A percentile compares a stretch with the other conserved stretches of the same genome.
Conservation (phyloP, 2,797 vertebrate genomes). For the Poliocrania exsul region DNA sequence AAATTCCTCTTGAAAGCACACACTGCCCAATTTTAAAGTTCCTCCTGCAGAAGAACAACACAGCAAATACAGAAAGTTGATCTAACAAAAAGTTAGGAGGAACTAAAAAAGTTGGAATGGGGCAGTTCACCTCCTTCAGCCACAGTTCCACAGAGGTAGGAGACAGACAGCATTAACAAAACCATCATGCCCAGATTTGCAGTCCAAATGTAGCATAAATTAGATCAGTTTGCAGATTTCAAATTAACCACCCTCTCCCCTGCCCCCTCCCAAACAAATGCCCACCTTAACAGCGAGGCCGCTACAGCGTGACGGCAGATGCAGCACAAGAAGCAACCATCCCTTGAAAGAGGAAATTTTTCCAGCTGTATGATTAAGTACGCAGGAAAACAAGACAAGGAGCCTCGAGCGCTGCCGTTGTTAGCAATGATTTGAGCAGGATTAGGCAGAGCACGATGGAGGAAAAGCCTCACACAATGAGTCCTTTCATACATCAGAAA, state of each 20-base stretch:
- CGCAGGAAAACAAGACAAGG: neutral
- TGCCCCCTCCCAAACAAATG: neutral
- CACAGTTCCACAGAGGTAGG: accelerated
- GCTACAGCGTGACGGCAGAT: accelerated
- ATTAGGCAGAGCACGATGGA: conserved; percentile 36
- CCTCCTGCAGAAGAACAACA: neutral
- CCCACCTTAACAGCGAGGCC: neutral
- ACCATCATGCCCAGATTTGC: neutral
- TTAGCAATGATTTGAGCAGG: conserved; percentile 34
- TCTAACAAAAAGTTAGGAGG: neutral
- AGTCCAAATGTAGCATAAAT: neutral
- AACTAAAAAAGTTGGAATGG: neutral
- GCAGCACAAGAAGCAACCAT: accelerated
- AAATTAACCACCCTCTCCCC: neutral
- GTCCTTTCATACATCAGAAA: conserved; percentile 51
- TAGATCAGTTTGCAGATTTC: neutral
- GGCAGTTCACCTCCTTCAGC: neutral
- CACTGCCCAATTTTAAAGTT: neutral
- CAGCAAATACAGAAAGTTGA: neutral
- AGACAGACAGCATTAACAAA: neutral
- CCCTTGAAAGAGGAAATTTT: neutral
- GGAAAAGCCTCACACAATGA: conserved; percentile 63
- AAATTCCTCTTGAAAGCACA: neutral
- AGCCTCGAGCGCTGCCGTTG: neutral
- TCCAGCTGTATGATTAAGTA: neutral